A percentile compares a stretch with the other conserved stretches of the same genome.
Evolutionary conservation across 2,888 invertebrate species (phyloP).

Genomic region (Agrotis ipsilon): DNA sequence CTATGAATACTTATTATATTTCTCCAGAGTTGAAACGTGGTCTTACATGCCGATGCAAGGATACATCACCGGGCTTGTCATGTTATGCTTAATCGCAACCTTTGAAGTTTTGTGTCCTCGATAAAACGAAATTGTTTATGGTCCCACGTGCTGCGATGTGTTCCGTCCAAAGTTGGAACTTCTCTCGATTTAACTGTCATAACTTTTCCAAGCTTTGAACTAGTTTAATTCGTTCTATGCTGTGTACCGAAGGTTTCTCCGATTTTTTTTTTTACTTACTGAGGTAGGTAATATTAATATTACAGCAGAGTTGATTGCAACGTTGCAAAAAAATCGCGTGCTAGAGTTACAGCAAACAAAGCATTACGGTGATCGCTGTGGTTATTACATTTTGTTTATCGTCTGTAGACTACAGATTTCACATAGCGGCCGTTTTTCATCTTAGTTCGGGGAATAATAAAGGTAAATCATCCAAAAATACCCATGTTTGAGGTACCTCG

Average conservation of each 20-base stretch:
- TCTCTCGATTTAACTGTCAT: background rate
- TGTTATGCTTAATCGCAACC: background rate
- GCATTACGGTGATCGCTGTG: background rate
- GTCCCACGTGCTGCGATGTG: background rate
- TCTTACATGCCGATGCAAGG: slow-evolving; percentile 8
- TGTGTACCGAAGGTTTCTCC: background rate
- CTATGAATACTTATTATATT: slow-evolving; percentile 38
- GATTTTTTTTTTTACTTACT: too few relatives aligned
- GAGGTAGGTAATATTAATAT: too few relatives aligned
- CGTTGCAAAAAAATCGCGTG: slow-evolving; percentile 8
- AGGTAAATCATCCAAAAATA: too few relatives aligned
- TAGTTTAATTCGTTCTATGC: background rate
- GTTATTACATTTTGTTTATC: background rate
- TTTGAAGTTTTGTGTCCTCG: background rate
- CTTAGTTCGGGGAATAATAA: background rate
- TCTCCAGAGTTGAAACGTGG: slow-evolving; percentile 8
- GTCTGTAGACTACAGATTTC: background rate
- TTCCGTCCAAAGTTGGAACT: slow-evolving; percentile 1
- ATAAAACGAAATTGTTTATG: background rate
- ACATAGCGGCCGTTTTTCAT: background rate
- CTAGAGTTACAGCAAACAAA: slow-evolving; percentile 16
- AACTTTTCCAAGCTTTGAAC: slow-evolving; percentile 7
- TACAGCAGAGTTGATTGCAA: background rate
- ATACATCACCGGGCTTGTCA: background rate
- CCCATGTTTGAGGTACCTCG: too few relatives aligned